These are phyloP conservation scores for Etheostoma perlongum DNA, from an alignment of 2,797 vertebrate species.

Conservation along the genomic window DNA sequence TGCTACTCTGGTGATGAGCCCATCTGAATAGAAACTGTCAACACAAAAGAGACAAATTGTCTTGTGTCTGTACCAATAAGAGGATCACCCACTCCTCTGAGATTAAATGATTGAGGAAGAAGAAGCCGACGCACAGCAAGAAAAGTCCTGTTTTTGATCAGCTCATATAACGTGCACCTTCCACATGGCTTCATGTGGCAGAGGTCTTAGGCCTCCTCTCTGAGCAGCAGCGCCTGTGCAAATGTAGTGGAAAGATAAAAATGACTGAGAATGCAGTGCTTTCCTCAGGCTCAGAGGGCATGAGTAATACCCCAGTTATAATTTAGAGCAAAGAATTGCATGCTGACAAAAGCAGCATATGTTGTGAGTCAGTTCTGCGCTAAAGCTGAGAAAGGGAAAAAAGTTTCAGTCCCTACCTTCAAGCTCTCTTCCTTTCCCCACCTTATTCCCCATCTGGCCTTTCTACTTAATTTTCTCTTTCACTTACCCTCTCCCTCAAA, in stretches of 20 bases:
- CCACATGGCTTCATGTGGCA: slow-evolving; percentile 26
- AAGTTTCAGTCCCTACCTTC: slow-evolving; percentile 62
- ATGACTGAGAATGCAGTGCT: slow-evolving; percentile 68
- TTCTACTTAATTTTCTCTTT: slow-evolving; percentile 44
- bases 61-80: slow-evolving; percentile 60
- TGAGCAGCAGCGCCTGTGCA: slow-evolving; percentile 45
- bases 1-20: slow-evolving; percentile 55
- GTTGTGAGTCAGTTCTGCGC: slow-evolving; percentile 85
- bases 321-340: slow-evolving; percentile 82
- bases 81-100: slow-evolving; percentile 34
- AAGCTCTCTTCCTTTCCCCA: slow-evolving; percentile 60
- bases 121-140: background rate
- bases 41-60: slow-evolving; percentile 54
- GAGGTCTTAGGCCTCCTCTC: slow-evolving; percentile 42
- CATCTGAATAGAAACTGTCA: slow-evolving; percentile 55
- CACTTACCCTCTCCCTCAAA: slow-evolving; percentile 22
- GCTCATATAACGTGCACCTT: slow-evolving; percentile 20
- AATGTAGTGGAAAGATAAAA: slow-evolving; percentile 70
- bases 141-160: slow-evolving; percentile 35
- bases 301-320: slow-evolving; percentile 82
- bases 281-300: slow-evolving; percentile 73
- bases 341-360: slow-evolving; percentile 86
- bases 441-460: slow-evolving; percentile 67
- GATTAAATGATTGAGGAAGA: slow-evolving; percentile 48
- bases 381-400: slow-evolving; percentile 69